These are phyloP conservation scores for Hippolais icterina DNA, from an alignment of 2,113 vertebrate species.

Conservation along the genomic window DNA sequence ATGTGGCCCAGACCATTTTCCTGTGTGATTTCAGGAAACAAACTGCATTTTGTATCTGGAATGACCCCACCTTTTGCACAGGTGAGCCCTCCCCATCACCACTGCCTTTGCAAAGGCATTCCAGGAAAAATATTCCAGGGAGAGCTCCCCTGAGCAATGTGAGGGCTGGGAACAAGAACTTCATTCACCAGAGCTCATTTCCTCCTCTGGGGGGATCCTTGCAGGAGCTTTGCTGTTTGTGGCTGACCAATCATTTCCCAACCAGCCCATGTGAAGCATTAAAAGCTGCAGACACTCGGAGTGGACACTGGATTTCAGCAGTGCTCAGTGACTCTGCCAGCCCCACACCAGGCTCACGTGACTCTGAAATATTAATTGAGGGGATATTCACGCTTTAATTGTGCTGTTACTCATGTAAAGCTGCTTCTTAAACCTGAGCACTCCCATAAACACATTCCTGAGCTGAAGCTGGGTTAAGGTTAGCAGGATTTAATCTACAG, in stretches of 20 bases:
- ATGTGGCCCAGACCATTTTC: not conserved
- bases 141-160: no score
- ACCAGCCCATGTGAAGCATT: not conserved
- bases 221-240: not conserved
- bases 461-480: not conserved
- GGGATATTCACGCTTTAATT: not conserved
- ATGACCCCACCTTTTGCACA: not conserved
- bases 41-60: not conserved
- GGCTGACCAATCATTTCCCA: conserved; percentile 8
- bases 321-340: not conserved
- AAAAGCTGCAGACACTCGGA: not conserved
- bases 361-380: not conserved
- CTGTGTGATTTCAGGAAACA: not conserved
- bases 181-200: not conserved
- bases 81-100: no score
- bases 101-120: no score
- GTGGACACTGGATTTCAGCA: not conserved
- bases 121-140: no score
- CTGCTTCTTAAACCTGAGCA: not conserved
- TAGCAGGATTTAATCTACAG: not conserved
- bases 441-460: not conserved
- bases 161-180: not conserved
- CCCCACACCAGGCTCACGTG: not conserved
- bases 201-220: conserved; percentile 14
- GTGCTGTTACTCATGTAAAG: not conserved